Conservation (phyloP, 2,888 invertebrate species). For the Drosophila falleni region DNA sequence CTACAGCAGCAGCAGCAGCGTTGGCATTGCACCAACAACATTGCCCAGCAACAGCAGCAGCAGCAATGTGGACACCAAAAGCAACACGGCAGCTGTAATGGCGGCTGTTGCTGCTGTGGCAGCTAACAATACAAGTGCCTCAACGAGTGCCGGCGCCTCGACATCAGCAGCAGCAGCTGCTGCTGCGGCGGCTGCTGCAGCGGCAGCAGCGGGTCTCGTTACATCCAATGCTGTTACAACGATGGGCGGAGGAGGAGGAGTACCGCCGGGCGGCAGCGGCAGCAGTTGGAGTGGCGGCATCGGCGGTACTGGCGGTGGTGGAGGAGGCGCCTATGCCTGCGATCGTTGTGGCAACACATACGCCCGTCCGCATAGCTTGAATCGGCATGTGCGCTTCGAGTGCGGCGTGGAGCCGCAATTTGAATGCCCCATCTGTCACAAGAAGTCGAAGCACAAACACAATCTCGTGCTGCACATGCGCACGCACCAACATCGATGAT, state of each 20-base stretch:
- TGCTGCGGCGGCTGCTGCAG: slow-evolving; percentile 44
- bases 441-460: slow-evolving; percentile 87
- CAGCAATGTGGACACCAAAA: slow-evolving; percentile 50
- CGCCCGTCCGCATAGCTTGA: slow-evolving; percentile 87
- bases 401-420: slow-evolving; percentile 88
- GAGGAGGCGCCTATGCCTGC: slow-evolving; percentile 86
- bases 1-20: slow-evolving; percentile 72
- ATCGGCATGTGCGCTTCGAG: slow-evolving; percentile 87
- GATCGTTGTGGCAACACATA: slow-evolving; percentile 87
- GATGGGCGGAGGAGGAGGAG: slow-evolving; percentile 7
- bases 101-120: slow-evolving; percentile 65
- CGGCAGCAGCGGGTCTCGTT: slow-evolving; percentile 51
- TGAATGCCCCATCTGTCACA: slow-evolving; percentile 88
- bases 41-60: slow-evolving; percentile 50
- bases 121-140: slow-evolving; percentile 65
- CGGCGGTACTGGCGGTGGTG: slow-evolving; percentile 58
- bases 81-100: slow-evolving; percentile 54
- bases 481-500: slow-evolving; percentile 86
- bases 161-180: slow-evolving; percentile 71
- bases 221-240: slow-evolving; percentile 18
- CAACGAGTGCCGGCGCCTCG: slow-evolving; percentile 62
- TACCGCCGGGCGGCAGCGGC: slow-evolving; percentile 36
- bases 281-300: slow-evolving; percentile 35
- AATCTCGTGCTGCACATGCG: slow-evolving; percentile 86
- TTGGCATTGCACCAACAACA: slow-evolving; percentile 40